Conservation (phyloP, 2,888 invertebrate genomes). For the Drosophila algonquin region DNA sequence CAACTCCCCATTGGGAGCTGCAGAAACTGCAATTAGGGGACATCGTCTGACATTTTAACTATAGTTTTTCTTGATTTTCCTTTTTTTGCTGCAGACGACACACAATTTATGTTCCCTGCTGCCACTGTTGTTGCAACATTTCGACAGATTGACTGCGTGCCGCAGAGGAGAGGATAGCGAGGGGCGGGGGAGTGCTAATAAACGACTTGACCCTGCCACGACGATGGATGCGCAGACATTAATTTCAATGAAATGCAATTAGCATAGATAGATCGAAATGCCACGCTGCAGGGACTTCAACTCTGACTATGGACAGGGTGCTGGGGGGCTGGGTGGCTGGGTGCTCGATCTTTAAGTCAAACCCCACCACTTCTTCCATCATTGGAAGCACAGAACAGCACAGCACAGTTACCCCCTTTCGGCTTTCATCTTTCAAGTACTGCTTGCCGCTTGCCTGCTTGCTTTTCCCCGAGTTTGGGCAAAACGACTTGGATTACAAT, state of each 20-base stretch:
- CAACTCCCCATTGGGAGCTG: neutral
- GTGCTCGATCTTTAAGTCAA: neutral
- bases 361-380: no score
- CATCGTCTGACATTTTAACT: constrained; percentile 35
- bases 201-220: constrained; percentile 35
- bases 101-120: constrained; percentile 35
- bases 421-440: constrained; percentile 37
- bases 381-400: neutral
- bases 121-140: constrained; percentile 29
- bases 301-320: neutral
- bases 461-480: constrained; percentile 36
- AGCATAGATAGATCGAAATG: constrained; percentile 41
- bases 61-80: constrained; percentile 11
- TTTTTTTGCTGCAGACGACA: constrained; percentile 5
- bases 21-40: constrained; percentile 10
- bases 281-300: constrained; percentile 9
- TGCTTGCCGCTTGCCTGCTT: neutral
- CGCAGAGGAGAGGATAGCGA: neutral
- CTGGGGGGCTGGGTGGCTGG: no score
- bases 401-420: neutral
- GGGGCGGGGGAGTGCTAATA: constrained; percentile 8
- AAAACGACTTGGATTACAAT: constrained; percentile 44
- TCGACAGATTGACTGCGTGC: constrained; percentile 34
- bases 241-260: constrained; percentile 46
- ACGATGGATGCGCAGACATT: constrained; percentile 31